Base-by-base conservation (phyloP, 2,113 vertebrate species). In the Emydura subglobosa region DNA sequence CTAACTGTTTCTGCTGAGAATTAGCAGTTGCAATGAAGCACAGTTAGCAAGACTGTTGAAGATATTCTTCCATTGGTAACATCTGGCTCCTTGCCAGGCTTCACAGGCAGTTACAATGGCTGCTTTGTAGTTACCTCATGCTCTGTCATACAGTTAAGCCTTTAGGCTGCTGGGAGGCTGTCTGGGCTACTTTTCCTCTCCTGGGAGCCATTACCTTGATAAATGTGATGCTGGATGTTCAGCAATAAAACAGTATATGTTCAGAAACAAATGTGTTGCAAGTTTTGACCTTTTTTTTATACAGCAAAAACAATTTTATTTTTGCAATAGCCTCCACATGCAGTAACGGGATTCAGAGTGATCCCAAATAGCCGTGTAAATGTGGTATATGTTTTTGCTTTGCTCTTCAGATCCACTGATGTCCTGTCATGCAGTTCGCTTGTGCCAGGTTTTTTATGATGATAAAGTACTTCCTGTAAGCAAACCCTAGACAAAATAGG, bases 251-350 rank as follows among this genome's bases (percentile, higher is more conserved):
- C 88, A 39, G 42, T 49, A 53, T 19, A 65, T 55, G 0, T 91
- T 93, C 54, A 74, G 80, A 94, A 97, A 88, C 83, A 97, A 93
- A 87, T 3, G 19, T 54, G 44, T 87, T 94, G 85, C 91, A 94
- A 97, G 95, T 96, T 92, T 82, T 96, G 81, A 95, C 91, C 95
- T 95, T 97, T 96, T 96, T 31, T 47, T 47, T 47, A 53, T 89
- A 7, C 85, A 59, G n/a, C 50, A 76, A 84, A 53, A 87, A 24
- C 9, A 2, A 12, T 4, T 91, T 90, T 7, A 0, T 93, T 93
- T 92, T 87, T 95, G 4, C 29, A 4, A 49, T 54, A 92, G 80
- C 85, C 65, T 95, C 94, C 92, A 92, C 6, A 1, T 47, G 29
- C 74, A 50, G 50, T 86, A 93, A 86, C 84, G 82, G 59, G 59